Evolutionary conservation across 2,888 invertebrate genomes (phyloP).

Genomic region (Leptinotarsa haldemani): DNA sequence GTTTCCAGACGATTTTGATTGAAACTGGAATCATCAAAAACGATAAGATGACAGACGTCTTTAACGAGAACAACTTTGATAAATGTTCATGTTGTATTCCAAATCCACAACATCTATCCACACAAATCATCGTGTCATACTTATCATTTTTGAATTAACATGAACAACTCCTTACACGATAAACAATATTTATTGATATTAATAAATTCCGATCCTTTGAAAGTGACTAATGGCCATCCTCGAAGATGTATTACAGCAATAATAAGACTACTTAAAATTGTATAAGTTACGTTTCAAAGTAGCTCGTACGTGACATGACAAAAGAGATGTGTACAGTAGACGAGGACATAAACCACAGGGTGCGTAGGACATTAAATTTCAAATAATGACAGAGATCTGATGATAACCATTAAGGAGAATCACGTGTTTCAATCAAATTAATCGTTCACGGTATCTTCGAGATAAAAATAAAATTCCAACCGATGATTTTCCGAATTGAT

Average conservation of each 20-base stretch:
- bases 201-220: constrained; percentile 37
- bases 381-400: constrained; percentile 25
- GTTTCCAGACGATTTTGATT: not conserved
- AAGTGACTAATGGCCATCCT: constrained; percentile 39
- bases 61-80: not conserved
- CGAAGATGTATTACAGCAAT: constrained; percentile 31
- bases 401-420: constrained; percentile 31
- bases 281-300: constrained; percentile 30
- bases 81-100: not conserved
- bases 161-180: constrained; percentile 32
- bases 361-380: constrained; percentile 30
- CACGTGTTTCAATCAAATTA: constrained; percentile 4
- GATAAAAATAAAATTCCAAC: not conserved
- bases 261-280: constrained; percentile 33
- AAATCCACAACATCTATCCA: not conserved
- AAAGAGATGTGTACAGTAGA: constrained; percentile 47
- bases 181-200: constrained; percentile 40
- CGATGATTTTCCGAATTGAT: not conserved
- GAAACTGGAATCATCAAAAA: not conserved
- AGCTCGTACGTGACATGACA: constrained; percentile 45
- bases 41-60: not conserved
- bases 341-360: constrained; percentile 43
- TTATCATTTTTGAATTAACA: constrained; percentile 26
- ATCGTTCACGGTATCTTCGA: constrained; percentile 12
- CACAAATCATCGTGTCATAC: constrained; percentile 26